Percentiles rank a stretch among this genome's conserved stretches.
Evolutionary conservation across 2,113 vertebrate species (phyloP).

Genomic region (Zosterops borbonicus): DNA sequence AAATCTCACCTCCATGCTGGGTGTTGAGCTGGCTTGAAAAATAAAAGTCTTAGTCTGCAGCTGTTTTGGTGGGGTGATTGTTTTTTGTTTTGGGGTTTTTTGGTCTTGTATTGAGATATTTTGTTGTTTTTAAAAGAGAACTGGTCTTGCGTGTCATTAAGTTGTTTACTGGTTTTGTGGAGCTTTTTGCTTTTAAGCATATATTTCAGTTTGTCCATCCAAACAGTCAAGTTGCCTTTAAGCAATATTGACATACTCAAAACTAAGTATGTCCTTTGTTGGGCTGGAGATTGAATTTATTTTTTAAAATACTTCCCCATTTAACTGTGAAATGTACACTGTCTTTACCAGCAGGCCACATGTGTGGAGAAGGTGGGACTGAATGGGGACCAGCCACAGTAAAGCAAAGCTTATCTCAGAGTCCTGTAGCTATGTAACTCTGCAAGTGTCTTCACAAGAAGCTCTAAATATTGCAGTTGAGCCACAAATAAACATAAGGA

Average conservation of each 20-base stretch:
- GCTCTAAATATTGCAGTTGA: neutral
- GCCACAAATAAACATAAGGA: neutral
- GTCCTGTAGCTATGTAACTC: neutral
- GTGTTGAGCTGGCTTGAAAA: neutral
- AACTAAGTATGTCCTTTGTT: neutral
- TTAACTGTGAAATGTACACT: neutral
- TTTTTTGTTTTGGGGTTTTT: neutral
- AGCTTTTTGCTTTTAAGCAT: neutral
- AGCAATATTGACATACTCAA: neutral
- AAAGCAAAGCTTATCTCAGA: neutral
- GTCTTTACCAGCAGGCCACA: neutral
- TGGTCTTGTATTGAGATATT: neutral
- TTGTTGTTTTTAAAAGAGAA: slow-evolving; percentile 7
- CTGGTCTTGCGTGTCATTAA: neutral
- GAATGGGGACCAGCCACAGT: neutral
- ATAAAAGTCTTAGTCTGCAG: neutral
- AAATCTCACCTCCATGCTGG: slow-evolving; percentile 6
- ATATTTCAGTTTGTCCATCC: neutral
- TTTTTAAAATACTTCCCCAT: neutral
- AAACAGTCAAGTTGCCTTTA: neutral
- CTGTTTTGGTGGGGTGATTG: neutral
- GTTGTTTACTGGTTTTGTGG: neutral
- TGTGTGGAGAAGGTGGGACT: accelerated
- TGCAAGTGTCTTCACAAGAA: neutral
- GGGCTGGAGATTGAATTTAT: neutral